These are phyloP conservation scores for Phenacoccus solenopsis DNA, from an alignment of 1,140 invertebrate species.

Conservation along the genomic window DNA sequence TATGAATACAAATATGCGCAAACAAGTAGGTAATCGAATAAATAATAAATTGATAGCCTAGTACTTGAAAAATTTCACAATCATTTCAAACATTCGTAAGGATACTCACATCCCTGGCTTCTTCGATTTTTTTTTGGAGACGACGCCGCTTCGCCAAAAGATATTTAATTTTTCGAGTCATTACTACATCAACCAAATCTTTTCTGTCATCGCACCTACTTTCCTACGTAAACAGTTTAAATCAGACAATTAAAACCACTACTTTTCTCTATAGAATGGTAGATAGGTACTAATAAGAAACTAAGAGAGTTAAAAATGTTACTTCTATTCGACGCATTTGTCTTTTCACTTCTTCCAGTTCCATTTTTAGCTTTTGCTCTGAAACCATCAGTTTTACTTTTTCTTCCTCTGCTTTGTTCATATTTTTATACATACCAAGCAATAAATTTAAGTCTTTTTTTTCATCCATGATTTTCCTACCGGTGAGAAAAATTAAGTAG, in stretches of 20 bases:
- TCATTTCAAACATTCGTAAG: too few species aligned
- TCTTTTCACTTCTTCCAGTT: slow-evolving; percentile 76
- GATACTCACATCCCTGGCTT: background rate
- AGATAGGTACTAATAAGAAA: background rate
- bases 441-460: slow-evolving; percentile 86
- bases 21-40: background rate
- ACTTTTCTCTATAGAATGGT: background rate
- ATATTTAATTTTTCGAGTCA: slow-evolving; percentile 84
- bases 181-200: slow-evolving; percentile 88
- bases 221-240: slow-evolving; percentile 44
- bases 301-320: slow-evolving; percentile 20
- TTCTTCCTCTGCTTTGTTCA: slow-evolving; percentile 87
- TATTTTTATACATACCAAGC: slow-evolving; percentile 93
- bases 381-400: slow-evolving; percentile 92
- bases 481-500: slow-evolving; percentile 26
- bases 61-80: too few species aligned
- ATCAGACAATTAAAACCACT: background rate
- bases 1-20: background rate
- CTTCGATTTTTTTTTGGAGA: slow-evolving; percentile 64
- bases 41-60: background rate
- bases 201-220: slow-evolving; percentile 84
- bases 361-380: slow-evolving; percentile 76
- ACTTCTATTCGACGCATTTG: slow-evolving; percentile 71
- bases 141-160: slow-evolving; percentile 80
- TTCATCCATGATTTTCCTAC: slow-evolving; percentile 79